Evolutionary conservation across 2,113 vertebrate genomes (phyloP), one percentile per base, ranked within the genome.

Genomic region (Xiphophorus hellerii): DNA sequence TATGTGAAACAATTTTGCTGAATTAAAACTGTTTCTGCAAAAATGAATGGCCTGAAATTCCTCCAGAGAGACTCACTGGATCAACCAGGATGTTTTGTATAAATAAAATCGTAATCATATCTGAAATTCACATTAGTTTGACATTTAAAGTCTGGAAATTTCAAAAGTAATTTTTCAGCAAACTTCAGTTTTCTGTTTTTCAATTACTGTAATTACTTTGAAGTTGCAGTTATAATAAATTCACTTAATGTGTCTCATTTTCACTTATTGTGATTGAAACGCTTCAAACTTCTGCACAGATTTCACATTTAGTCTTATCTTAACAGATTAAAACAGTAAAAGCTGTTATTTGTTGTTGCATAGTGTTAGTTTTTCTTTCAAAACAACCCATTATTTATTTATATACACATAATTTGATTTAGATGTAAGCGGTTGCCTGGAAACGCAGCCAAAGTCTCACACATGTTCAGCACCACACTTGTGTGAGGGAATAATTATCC

Each of bases 321-420:
- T 28, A 42, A 71, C 0, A 63, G 60, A 54, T 69, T 69, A 33
- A 54, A 10, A 25, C 30, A 20, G 48, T 30, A 5, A 35, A 51
- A 27, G 27, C 5, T 64, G 39, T 64, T 68, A 77, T 78, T 62
- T 73, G 48, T 70, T 58, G 61, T 58, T n/a, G 12, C 22, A 5
- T 3, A 2, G 33, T 22, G n/a, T 37, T 66, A 42, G 42, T 28
- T 35, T 37, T 42, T 60, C 31, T 33, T 27, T 42, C 22, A 35
- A 28, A 62, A 61, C 37, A 44, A 33, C 27, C 61, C 33, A 20
- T 6, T 80, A 69, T 80, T 74, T 70, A 44, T 35, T 29, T 65
- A 70, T 37, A 35, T 66, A 20, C 28, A 61, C 20, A 20, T 61
- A 65, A 64, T 66, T 30, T 25, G 20, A 68, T 44, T 44, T 68